These are phyloP conservation scores for Frieseomelitta varia DNA, from an alignment of 1,140 invertebrate species.

Conservation along the genomic window DNA sequence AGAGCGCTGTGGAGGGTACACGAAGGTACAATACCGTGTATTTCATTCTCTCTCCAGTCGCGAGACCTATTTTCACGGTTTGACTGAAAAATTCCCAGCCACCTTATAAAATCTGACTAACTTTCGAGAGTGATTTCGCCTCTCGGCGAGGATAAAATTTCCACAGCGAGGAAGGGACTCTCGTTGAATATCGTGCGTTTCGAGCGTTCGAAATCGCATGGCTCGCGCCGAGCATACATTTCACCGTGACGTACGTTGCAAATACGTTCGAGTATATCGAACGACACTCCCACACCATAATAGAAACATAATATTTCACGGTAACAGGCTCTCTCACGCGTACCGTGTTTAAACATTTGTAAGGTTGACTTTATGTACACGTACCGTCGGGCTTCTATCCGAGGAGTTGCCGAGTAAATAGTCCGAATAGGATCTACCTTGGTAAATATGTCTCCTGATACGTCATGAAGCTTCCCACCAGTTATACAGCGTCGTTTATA, in stretches of 20 bases:
- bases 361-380: slow-evolving; percentile 55
- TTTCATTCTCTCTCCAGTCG: too few species aligned
- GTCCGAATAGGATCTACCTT: slow-evolving; percentile 67
- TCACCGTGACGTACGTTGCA: slow-evolving; percentile 16
- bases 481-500: slow-evolving; percentile 67
- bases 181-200: not conserved
- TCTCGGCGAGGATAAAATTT: not conserved
- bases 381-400: slow-evolving; percentile 31
- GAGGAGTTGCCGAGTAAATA: slow-evolving; percentile 63
- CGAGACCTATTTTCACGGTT: not conserved
- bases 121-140: not conserved
- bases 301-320: slow-evolving; percentile 50
- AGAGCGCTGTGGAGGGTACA: not conserved
- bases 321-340: slow-evolving; percentile 26
- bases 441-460: slow-evolving; percentile 74
- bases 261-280: slow-evolving; percentile 24
- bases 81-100: slow-evolving; percentile 6
- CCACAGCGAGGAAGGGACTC: not conserved
- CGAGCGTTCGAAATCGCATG: not conserved
- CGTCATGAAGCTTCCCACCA: slow-evolving; percentile 63
- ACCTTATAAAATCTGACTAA: slow-evolving; percentile 20
- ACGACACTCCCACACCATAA: slow-evolving; percentile 20
- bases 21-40: too few species aligned
- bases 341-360: slow-evolving; percentile 61
- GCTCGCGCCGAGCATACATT: slow-evolving; percentile 16